Base-by-base conservation (phyloP, 2,888 invertebrate genomes). In the Andrena trimmerana region DNA sequence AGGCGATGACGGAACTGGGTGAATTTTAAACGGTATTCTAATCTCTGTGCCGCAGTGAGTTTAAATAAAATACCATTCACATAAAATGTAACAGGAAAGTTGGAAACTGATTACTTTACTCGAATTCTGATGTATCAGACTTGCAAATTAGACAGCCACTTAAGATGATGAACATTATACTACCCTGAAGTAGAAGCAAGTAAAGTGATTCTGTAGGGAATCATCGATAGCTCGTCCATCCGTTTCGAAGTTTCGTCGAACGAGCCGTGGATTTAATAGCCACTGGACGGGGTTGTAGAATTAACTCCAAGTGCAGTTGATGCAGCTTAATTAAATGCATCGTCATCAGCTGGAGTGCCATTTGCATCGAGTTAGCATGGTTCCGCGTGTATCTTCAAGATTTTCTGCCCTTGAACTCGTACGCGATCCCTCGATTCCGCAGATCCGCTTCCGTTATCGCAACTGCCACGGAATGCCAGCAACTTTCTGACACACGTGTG, bases 381-480 rank as follows among this genome's bases (percentile, higher is more conserved):
- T 59, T 68, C 29, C 29, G 10, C 57, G 50, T 59, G 65, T 42
- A 33, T 68, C 57, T 76, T 69, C 59, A 29, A 54, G 65, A 76
- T 59, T 72, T 50, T 69, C 62, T 69, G 72, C 16, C 72, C 81
- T 75, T 83, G 82, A 81, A 75, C 82, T 71, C 71, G 1, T 13
- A 33, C 20, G 54, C 52, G 76, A 60, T 76, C 62, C 8, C 48
- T 20, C 16, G 67, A 42, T 80, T 70, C 74, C 10, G 67, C 63
- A 67, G 66, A 74, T 79, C 69, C 69, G 59, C 60, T 42, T 52
- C 27, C 52, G 63, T 79, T 73, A 72, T 67, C 63, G 42, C 62
- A 16, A 8, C n/a, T 13, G 60, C 20, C 36, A 24, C 69, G 50
- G 42, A 29, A 24, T 16, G 20, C 24, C 1, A 13, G 29, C 20